phyloP scores from a whole-genome alignment of 1,140 invertebrate genomes.

The Wiebesia pumilae region DNA sequence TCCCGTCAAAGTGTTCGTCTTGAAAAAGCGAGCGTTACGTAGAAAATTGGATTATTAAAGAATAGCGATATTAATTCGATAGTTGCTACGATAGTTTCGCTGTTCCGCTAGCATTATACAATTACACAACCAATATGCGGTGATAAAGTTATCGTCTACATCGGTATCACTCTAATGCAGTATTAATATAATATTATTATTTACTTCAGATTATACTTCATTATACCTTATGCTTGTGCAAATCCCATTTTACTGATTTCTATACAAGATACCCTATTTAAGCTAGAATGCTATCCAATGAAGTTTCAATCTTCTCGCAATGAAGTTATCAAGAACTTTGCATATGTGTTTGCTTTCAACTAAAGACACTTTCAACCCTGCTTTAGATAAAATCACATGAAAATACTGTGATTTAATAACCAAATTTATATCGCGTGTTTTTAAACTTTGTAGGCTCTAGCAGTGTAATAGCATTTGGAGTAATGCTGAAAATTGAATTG shows the following conservation, averaged over 20 bases:
- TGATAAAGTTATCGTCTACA: background rate
- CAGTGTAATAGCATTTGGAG: background rate
- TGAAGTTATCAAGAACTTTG: constrained; percentile 31
- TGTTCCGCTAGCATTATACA: background rate
- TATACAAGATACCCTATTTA: background rate
- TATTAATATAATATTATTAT: background rate
- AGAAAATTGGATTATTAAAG: background rate
- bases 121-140: background rate
- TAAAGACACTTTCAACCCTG: constrained; percentile 16
- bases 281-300: constrained; percentile 16
- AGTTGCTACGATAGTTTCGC: background rate
- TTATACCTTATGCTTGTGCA: background rate
- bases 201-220: background rate
- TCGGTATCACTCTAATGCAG: background rate
- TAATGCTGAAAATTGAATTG: background rate
- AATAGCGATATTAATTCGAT: background rate
- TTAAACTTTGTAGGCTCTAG: background rate
- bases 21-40: background rate
- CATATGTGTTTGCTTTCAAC: constrained; percentile 27
- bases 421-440: background rate
- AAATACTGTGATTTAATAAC: constrained; percentile 1
- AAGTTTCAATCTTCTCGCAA: constrained; percentile 30
- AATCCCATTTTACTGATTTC: background rate
- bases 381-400: background rate
- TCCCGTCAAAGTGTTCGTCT: no score